Conservation (phyloP, 2,888 invertebrate genomes). For the Elysia crispata region DNA sequence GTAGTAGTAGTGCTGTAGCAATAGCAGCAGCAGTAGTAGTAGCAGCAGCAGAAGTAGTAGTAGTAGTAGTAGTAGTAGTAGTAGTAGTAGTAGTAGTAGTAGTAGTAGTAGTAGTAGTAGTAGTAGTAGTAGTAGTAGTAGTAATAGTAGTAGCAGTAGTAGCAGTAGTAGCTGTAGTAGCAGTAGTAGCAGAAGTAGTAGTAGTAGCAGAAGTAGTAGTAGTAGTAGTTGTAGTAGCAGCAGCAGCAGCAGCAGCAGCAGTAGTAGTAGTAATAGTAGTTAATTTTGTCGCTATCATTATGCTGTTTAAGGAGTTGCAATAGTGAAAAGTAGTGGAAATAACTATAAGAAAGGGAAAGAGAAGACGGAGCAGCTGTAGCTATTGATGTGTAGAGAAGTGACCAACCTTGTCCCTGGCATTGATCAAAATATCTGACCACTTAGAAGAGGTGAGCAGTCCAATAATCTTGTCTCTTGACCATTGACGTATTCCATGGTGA, state of each 20-base stretch:
- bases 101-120: background rate
- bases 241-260: no score
- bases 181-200: background rate
- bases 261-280: no score
- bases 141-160: background rate
- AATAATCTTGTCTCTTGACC: conserved; percentile 51
- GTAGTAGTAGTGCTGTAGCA: no score
- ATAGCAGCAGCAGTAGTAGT: no score
- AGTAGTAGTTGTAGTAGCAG: no score
- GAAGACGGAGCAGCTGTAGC: background rate
- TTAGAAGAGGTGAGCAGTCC: conserved; percentile 53
- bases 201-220: no score
- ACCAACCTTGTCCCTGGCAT: conserved; percentile 64
- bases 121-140: background rate
- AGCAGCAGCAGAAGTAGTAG: no score
- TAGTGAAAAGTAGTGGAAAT: background rate
- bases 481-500: conserved; percentile 51
- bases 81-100: no score
- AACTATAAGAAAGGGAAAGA: background rate
- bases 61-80: no score
- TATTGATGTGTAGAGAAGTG: no score
- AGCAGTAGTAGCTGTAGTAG: background rate
- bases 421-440: conserved; percentile 59
- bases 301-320: background rate
- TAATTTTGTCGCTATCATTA: background rate